phyloP scores from a whole-genome alignment of 2,797 vertebrate species.

The Melanotaenia pygmaea region DNA sequence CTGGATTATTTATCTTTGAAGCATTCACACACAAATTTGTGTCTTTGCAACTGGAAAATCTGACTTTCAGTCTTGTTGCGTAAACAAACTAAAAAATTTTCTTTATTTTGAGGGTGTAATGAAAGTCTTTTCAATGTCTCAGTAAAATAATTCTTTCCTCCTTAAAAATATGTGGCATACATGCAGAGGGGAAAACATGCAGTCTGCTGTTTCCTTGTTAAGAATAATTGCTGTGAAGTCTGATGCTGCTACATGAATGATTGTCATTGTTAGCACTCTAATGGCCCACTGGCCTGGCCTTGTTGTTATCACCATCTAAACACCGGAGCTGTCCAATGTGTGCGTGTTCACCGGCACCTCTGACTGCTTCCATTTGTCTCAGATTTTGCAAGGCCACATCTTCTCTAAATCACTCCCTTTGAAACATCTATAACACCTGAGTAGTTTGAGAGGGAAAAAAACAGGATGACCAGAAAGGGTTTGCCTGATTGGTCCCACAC shows the following conservation, averaged over 20 bases:
- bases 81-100: no score
- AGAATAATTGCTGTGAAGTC: slow-evolving; percentile 11
- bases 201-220: background rate
- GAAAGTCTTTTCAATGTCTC: no score
- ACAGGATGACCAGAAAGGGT: slow-evolving; percentile 15
- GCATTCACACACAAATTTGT: no score
- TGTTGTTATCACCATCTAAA: slow-evolving; percentile 55
- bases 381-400: slow-evolving; percentile 43
- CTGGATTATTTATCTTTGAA: no score
- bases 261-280: slow-evolving; percentile 59
- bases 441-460: slow-evolving; percentile 23
- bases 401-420: slow-evolving; percentile 58
- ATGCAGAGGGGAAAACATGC: no score
- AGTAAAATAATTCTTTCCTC: no score
- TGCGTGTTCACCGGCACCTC: slow-evolving; percentile 42
- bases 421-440: slow-evolving; percentile 46
- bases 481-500: slow-evolving; percentile 45
- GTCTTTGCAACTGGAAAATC: no score
- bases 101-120: no score
- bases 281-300: slow-evolving; percentile 59
- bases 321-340: slow-evolving; percentile 43
- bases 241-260: slow-evolving; percentile 46
- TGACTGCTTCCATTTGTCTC: slow-evolving; percentile 65
- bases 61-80: no score
- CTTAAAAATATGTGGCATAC: no score